Evolutionary conservation across 2,113 vertebrate genomes (phyloP).

Genomic region (Uria aalge): DNA sequence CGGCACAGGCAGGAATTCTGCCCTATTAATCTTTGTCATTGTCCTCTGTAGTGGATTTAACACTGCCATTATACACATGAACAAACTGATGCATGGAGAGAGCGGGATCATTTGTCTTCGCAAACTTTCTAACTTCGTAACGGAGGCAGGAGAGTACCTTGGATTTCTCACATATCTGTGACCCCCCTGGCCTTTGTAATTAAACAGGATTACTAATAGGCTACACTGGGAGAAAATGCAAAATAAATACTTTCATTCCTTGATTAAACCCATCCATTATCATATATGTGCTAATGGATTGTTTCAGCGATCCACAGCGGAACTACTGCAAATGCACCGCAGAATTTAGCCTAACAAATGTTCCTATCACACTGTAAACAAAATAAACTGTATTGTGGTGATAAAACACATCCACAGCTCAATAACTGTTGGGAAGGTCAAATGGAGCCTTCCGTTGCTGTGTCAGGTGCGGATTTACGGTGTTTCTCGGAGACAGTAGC

Average conservation of each 20-base stretch:
- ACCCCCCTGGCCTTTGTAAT: not conserved
- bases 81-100: not conserved
- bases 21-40: not conserved
- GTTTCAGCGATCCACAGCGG: not conserved
- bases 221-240: not conserved
- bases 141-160: not conserved
- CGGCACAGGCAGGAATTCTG: not conserved
- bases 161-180: not conserved
- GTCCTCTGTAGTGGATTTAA: not conserved
- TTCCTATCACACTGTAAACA: not conserved
- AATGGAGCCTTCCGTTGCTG: not conserved
- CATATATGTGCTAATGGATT: not conserved
- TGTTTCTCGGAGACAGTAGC: accelerated
- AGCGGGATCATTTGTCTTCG: not conserved
- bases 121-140: not conserved
- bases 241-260: not conserved
- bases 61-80: not conserved
- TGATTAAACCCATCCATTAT: not conserved
- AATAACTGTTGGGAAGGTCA: not conserved
- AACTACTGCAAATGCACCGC: not conserved
- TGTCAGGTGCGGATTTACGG: not conserved
- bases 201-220: not conserved
- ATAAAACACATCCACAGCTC: not conserved
- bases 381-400: not conserved
- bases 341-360: not conserved